A percentile compares a stretch with the other conserved stretches of the same genome.
These are phyloP conservation scores for Cepaea hortensis DNA, from an alignment of 2,888 invertebrate species.

Conservation along the genomic window DNA sequence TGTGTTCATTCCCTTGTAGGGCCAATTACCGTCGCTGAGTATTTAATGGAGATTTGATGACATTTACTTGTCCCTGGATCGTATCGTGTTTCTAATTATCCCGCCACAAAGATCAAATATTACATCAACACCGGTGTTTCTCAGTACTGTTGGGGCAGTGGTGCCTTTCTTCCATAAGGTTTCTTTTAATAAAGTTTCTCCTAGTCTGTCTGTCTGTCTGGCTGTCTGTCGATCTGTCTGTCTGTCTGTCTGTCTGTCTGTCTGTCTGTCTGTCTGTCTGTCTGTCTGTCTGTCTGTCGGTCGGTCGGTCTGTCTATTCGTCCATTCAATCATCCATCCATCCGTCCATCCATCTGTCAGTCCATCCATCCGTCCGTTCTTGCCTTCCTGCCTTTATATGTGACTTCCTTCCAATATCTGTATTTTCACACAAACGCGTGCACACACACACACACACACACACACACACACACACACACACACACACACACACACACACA, in stretches of 20 bases:
- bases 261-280: not conserved
- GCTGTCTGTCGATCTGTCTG: not conserved
- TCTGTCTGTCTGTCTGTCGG: not conserved
- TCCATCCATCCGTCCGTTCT: not conserved
- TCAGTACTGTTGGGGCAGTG: not conserved
- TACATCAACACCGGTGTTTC: not conserved
- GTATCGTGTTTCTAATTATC: no score
- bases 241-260: conserved; percentile 17
- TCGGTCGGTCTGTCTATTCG: not conserved
- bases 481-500: no score
- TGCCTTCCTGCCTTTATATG: not conserved
- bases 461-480: no score
- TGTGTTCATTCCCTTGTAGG: no score
- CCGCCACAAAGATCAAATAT: not conserved
- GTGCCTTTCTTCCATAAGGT: not conserved
- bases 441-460: no score
- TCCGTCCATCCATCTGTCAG: conserved; percentile 20
- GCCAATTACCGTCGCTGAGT: no score
- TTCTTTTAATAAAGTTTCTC: not conserved
- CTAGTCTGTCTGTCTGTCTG: conserved; percentile 20
- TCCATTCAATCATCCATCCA: not conserved
- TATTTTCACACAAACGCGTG: not conserved
- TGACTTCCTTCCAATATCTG: not conserved
- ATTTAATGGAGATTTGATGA: no score
- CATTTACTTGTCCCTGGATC: no score